Percentiles rank a stretch among this genome's conserved stretches.
phyloP scores from a whole-genome alignment of 2,113 vertebrate species.

The Aviceda subcristata region DNA sequence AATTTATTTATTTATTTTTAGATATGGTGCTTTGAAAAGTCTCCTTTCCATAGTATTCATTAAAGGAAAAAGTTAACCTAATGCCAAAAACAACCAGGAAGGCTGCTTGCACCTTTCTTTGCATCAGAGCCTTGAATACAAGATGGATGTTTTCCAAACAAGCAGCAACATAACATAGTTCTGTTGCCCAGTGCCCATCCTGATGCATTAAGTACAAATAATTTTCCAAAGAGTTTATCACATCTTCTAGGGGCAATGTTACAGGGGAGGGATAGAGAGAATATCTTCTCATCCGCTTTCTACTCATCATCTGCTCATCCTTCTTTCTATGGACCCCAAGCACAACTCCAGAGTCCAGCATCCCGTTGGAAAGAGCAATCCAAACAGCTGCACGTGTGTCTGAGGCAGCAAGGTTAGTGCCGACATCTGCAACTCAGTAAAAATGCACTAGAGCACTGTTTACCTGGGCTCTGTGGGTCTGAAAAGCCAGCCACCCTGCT shows the following conservation, averaged over 20 bases:
- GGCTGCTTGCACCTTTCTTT: neutral
- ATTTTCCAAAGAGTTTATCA: neutral
- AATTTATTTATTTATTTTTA: neutral
- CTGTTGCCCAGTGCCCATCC: neutral
- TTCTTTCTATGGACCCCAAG: neutral
- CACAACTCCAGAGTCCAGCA: neutral
- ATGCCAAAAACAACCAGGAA: neutral
- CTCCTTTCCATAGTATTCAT: neutral
- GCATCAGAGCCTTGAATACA: neutral
- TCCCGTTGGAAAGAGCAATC: neutral
- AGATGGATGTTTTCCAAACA: neutral
- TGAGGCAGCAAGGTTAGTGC: neutral
- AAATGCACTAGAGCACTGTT: rapidly evolving
- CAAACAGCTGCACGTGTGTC: neutral
- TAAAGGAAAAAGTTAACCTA: neutral
- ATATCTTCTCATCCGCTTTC: neutral
- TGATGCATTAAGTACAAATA: neutral
- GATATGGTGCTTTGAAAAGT: neutral
- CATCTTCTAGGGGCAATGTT: neutral
- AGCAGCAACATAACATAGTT: neutral
- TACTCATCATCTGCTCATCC: neutral
- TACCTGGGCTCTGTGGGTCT: neutral
- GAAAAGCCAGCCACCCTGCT: neutral
- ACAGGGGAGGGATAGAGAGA: neutral
- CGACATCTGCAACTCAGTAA: neutral